These are phyloP conservation scores for Micrasema minimum DNA, from an alignment of 1,140 invertebrate genomes.

Conservation along the genomic window DNA sequence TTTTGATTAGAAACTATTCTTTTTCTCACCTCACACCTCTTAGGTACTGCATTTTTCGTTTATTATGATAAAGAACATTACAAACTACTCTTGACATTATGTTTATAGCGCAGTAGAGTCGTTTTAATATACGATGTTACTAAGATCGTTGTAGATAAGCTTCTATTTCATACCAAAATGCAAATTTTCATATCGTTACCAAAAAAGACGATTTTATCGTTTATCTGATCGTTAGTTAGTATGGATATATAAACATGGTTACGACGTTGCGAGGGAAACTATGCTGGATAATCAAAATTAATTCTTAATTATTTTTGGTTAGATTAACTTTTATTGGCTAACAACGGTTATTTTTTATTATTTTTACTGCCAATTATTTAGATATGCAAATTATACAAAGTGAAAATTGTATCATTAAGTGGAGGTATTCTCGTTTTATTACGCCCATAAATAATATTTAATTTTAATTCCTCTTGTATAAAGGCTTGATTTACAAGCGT, in stretches of 20 bases:
- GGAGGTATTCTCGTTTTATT: conserved; percentile 31
- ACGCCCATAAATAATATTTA: conserved; percentile 18
- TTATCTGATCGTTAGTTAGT: conserved; percentile 33
- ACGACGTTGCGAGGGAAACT: conserved; percentile 15
- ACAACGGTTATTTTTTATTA: conserved; percentile 35
- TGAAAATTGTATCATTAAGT: conserved; percentile 34
- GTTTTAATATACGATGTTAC: conserved; percentile 21
- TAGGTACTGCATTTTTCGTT: too few relatives aligned
- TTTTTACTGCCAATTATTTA: conserved; percentile 37
- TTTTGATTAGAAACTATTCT: too few relatives aligned
- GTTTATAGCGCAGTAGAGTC: conserved; percentile 7
- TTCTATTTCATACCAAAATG: conserved; percentile 19
- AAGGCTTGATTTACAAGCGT: conserved; percentile 12
- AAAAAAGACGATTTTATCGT: conserved; percentile 5
- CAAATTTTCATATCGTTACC: conserved; percentile 28
- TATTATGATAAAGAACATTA: too few relatives aligned
- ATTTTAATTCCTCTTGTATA: conserved; percentile 12
- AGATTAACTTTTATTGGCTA: conserved; percentile 30
- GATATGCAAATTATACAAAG: conserved; percentile 32
- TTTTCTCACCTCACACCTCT: too few relatives aligned
- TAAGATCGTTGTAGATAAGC: conserved; percentile 22
- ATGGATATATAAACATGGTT: conserved; percentile 28
- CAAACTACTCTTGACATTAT: conserved; percentile 9
- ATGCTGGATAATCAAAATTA: conserved; percentile 35
- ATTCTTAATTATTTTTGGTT: conserved; percentile 36